phyloP scores from a whole-genome alignment of 2,113 vertebrate species.

The Copsychus sechellarum region DNA sequence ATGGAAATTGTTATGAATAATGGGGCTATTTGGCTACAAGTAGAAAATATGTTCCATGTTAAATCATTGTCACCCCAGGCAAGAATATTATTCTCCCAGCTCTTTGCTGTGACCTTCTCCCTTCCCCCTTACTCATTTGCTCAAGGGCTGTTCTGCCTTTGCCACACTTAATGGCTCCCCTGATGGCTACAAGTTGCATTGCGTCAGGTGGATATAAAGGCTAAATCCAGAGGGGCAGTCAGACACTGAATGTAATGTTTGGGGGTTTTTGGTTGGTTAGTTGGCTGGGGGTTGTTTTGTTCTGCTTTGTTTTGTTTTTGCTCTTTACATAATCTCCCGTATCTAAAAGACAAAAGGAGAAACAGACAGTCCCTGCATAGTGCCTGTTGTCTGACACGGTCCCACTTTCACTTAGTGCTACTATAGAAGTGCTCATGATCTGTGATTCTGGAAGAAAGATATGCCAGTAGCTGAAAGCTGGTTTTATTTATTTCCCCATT shows the following conservation, averaged over 20 bases:
- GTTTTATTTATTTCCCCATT: not conserved
- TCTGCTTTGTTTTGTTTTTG: too few species aligned
- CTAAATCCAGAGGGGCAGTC: not conserved
- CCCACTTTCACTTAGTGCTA: not conserved
- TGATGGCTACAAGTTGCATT: not conserved
- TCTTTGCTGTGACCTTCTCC: constrained; percentile 29
- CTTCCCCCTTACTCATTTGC: not conserved
- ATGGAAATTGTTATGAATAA: constrained; percentile 55
- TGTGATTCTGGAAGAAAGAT: not conserved
- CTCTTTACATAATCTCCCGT: not conserved
- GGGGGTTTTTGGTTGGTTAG: not conserved
- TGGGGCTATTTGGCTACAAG: constrained; percentile 44
- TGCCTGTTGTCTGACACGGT: not conserved
- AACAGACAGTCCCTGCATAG: not conserved
- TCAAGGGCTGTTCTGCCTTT: not conserved
- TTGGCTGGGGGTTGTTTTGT: too few species aligned
- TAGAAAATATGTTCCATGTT: constrained; percentile 49
- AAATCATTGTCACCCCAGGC: constrained; percentile 47
- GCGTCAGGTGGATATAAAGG: not conserved
- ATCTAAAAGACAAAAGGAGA: not conserved
- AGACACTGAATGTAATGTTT: not conserved
- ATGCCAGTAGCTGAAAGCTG: not conserved
- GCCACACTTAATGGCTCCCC: not conserved
- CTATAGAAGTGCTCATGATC: not conserved
- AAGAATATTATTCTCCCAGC: constrained; percentile 18